Conservation (phyloP, 2,113 vertebrate genomes). For the Myodes glareolus region DNA sequence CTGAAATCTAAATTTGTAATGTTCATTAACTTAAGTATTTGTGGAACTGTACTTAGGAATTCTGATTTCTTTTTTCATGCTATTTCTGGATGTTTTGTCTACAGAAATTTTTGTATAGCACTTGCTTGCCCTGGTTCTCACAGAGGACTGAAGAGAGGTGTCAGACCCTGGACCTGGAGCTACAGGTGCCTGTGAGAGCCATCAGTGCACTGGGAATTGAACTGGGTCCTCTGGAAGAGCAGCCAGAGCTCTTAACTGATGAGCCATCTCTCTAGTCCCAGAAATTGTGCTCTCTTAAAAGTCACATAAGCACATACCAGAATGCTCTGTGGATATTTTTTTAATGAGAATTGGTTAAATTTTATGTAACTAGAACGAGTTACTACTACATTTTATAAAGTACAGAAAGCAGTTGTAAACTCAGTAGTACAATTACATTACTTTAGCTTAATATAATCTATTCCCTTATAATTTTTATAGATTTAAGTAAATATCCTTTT, state of each 20-base stretch:
- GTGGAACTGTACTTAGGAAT: neutral
- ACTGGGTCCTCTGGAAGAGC: neutral
- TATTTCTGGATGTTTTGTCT: neutral
- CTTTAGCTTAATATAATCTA: neutral
- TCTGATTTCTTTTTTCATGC: neutral
- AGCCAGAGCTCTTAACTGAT: neutral
- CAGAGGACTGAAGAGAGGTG: neutral
- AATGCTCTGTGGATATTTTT: neutral
- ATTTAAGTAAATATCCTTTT: neutral
- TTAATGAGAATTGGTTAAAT: neutral
- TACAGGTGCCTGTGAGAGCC: neutral
- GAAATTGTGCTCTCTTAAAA: constrained; percentile 42
- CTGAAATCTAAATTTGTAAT: constrained; percentile 6
- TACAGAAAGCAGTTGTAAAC: neutral
- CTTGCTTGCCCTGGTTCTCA: neutral
- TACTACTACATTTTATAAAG: neutral
- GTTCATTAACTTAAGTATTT: constrained; percentile 35
- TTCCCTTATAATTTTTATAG: neutral
- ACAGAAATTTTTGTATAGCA: neutral
- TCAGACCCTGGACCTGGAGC: neutral
- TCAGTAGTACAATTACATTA: neutral
- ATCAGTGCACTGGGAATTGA: neutral
- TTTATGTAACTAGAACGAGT: neutral
- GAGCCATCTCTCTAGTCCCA: neutral
- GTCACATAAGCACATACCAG: neutral